A percentile compares a stretch with the other conserved stretches of the same genome.
These are phyloP conservation scores for Hyperopisus bebe DNA, from an alignment of 2,113 vertebrate genomes.

Conservation along the genomic window DNA sequence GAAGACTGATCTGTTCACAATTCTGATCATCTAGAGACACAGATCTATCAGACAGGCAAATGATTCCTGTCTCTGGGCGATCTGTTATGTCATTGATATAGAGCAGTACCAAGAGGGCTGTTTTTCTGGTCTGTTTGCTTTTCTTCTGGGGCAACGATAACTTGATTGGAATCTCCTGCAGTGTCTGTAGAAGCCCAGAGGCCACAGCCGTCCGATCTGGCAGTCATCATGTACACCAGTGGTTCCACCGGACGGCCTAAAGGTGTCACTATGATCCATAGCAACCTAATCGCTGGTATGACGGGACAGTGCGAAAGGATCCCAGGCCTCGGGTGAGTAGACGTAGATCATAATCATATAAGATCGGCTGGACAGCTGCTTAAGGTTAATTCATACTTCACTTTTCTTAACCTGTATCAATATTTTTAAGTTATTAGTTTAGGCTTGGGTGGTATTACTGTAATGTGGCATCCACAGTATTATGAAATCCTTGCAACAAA, in stretches of 20 bases:
- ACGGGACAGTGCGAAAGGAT: slow-evolving; percentile 92
- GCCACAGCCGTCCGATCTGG: slow-evolving; percentile 77
- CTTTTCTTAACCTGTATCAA: neutral
- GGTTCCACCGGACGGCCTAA: slow-evolving; percentile 92
- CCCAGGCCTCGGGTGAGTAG: slow-evolving; percentile 79
- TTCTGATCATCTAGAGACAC: neutral
- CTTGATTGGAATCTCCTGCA: slow-evolving; percentile 43
- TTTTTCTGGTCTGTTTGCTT: neutral
- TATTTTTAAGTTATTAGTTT: neutral
- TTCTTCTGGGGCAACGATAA: neutral
- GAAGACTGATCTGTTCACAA: neutral
- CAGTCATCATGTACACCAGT: slow-evolving; percentile 95
- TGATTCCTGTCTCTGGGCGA: neutral
- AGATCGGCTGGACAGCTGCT: neutral
- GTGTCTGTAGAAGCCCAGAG: slow-evolving; percentile 56
- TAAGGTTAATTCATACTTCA: neutral
- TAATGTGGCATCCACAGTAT: neutral
- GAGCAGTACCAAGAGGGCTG: neutral
- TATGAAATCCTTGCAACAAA: neutral
- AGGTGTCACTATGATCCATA: slow-evolving; percentile 91
- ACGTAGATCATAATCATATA: neutral
- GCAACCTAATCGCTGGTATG: slow-evolving; percentile 92
- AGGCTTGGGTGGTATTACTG: neutral
- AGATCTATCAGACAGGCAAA: neutral
- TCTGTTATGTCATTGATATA: neutral